Percentiles rank a stretch among this genome's conserved stretches.
Evolutionary conservation across 2,113 vertebrate species (phyloP).

Genomic region (Muscicapa adusta): DNA sequence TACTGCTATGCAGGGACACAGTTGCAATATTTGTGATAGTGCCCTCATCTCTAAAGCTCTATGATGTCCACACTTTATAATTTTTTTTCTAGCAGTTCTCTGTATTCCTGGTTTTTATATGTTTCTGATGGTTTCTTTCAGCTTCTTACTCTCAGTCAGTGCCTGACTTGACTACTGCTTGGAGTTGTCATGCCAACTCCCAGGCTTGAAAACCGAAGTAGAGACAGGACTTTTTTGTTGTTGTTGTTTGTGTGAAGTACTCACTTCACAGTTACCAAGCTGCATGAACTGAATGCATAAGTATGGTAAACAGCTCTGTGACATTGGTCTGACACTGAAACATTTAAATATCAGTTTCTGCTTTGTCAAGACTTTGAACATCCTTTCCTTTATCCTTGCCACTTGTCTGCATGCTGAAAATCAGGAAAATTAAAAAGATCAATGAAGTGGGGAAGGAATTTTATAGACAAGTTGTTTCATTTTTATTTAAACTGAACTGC

Average conservation of each 20-base stretch:
- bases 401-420: not conserved
- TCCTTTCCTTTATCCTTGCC: not conserved
- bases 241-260: not conserved
- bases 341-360: not conserved
- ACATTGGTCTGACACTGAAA: not conserved
- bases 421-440: not conserved
- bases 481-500: not conserved
- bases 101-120: not conserved
- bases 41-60: not conserved
- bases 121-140: not conserved
- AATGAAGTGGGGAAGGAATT: not conserved
- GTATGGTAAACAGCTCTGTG: not conserved
- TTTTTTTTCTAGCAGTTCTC: constrained; percentile 3
- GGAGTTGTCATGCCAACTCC: constrained; percentile 64
- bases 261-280: constrained; percentile 57
- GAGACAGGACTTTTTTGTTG: not conserved
- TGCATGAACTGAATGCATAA: constrained; percentile 60
- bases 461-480: not conserved
- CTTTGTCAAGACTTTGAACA: not conserved
- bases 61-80: not conserved
- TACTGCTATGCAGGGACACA: not conserved
- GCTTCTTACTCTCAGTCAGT: not conserved
- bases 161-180: constrained; percentile 57
- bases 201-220: constrained; percentile 16
- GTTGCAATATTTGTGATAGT: not conserved